Conservation (phyloP, 1,140 invertebrate species). For the Drosophila paulistorum region DNA sequence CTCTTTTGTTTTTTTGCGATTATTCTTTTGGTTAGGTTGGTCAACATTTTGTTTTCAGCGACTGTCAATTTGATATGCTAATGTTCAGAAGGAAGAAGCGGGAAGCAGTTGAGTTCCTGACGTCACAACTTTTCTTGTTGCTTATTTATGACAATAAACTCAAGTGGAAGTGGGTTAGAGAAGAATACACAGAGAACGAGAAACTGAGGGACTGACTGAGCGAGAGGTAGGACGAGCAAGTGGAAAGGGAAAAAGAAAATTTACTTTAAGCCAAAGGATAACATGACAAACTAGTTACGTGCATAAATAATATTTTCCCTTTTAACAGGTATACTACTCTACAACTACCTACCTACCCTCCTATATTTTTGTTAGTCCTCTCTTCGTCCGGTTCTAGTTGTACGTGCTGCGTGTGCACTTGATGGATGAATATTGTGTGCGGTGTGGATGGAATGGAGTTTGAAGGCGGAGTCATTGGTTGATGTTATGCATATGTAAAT, state of each 20-base stretch:
- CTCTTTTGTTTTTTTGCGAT: not conserved
- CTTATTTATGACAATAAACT: constrained; percentile 38
- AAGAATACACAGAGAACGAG: not conserved
- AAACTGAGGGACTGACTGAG: too few relatives aligned
- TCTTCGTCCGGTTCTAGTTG: constrained; percentile 20
- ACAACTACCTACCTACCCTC: constrained; percentile 21
- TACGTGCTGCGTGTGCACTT: constrained; percentile 35
- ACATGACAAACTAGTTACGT: constrained; percentile 78
- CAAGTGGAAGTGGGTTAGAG: constrained; percentile 11
- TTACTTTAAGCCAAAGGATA: constrained; percentile 59
- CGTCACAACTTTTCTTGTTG: constrained; percentile 23
- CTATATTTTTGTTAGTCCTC: not conserved
- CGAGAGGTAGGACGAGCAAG: not conserved
- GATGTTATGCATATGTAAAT: constrained; percentile 76
- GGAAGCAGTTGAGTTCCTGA: not conserved
- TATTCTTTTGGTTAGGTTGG: constrained; percentile 8
- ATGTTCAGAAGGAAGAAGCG: constrained; percentile 1
- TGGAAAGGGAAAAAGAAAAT: constrained; percentile 17
- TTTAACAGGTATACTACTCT: constrained; percentile 7
- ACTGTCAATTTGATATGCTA: constrained; percentile 37
- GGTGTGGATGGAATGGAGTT: constrained; percentile 4
- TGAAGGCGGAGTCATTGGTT: constrained; percentile 52
- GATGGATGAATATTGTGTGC: constrained; percentile 70
- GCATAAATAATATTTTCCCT: constrained; percentile 71
- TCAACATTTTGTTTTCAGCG: constrained; percentile 10